A percentile compares a stretch with the other conserved stretches of the same genome.
Conservation (phyloP, 2,113 vertebrate species). For the Boulengeromyrus knoepffleri region DNA sequence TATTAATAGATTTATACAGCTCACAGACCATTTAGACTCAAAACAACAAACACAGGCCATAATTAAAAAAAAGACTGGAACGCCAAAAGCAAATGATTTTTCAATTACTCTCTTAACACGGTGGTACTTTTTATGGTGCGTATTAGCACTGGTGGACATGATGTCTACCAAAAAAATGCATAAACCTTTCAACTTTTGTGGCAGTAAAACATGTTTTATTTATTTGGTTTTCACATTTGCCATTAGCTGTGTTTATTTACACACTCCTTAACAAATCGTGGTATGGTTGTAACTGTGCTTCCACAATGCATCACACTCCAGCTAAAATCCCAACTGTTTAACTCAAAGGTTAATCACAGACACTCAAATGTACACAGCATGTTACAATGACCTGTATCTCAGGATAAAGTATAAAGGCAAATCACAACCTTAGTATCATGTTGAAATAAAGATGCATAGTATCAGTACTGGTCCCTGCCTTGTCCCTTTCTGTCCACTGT, state of each 20-base stretch:
- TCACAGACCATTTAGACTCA: neutral
- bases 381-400: neutral
- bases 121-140: neutral
- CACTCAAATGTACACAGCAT: neutral
- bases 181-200: neutral
- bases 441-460: neutral
- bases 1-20: neutral
- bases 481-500: neutral
- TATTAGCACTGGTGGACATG: neutral
- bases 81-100: neutral
- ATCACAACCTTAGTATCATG: neutral
- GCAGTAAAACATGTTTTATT: no score
- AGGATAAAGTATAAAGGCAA: neutral
- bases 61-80: neutral
- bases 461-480: neutral
- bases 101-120: neutral
- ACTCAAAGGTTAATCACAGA: neutral
- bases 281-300: neutral
- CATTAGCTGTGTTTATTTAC: neutral
- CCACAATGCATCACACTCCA: neutral
- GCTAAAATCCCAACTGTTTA: neutral
- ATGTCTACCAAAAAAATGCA: neutral
- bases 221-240: neutral
- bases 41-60: neutral
- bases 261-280: neutral